Conservation (phyloP, 2,888 invertebrate species). For the Pherbina coryleti region DNA sequence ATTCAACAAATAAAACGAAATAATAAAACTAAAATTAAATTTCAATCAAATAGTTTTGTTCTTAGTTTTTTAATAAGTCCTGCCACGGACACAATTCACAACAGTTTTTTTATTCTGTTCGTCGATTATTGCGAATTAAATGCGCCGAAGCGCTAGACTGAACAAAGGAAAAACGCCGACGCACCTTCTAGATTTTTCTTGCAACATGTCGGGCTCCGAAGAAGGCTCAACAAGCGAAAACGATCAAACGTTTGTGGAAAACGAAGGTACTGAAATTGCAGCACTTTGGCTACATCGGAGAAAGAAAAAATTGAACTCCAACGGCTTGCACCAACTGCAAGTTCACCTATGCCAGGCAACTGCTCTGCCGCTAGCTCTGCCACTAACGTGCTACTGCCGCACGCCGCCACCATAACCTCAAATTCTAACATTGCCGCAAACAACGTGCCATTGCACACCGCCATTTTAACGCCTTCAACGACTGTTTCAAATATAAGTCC, state of each 20-base stretch:
- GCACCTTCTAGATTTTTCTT: not conserved
- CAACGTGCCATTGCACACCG: too few relatives aligned
- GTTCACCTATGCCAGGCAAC: not conserved
- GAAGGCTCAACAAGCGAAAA: not conserved
- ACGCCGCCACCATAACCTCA: too few relatives aligned
- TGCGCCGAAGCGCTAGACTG: too few relatives aligned
- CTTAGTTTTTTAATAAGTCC: too few relatives aligned
- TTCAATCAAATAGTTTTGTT: too few relatives aligned
- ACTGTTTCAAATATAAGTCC: not conserved
- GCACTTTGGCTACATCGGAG: not conserved
- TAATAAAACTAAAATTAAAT: too few relatives aligned
- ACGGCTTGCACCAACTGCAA: not conserved
- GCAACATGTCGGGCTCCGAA: not conserved
- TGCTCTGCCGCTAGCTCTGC: not conserved
- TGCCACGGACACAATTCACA: too few relatives aligned
- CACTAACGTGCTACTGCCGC: not conserved
- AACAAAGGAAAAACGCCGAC: not conserved
- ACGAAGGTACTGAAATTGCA: not conserved
- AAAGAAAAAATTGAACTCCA: not conserved
- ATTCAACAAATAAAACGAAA: too few relatives aligned
- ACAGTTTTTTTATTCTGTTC: too few relatives aligned
- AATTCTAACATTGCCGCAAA: too few relatives aligned
- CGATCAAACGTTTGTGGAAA: not conserved
- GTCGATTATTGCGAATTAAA: too few relatives aligned
- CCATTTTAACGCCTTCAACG: not conserved